Evolutionary conservation across 2,888 invertebrate genomes (phyloP).

Genomic region (Tipula helvola): DNA sequence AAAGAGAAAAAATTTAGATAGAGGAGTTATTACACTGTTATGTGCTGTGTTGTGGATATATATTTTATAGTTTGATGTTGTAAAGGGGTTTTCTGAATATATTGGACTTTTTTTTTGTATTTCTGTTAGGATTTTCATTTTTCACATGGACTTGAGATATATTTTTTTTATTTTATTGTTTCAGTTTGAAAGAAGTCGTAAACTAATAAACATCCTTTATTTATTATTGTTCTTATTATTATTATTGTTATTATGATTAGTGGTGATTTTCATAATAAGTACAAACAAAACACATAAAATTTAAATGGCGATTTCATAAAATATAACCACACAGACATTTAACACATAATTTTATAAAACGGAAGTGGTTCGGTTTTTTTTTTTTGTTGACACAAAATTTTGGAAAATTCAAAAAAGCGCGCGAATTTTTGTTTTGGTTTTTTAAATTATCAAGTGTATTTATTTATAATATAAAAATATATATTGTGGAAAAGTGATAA

Average conservation of each 20-base stretch:
- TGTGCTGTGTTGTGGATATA: not conserved
- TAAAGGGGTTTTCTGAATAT: constrained; percentile 8
- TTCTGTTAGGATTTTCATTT: constrained; percentile 32
- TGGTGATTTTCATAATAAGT: not conserved
- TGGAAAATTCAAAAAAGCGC: not conserved
- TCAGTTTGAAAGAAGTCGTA: constrained; percentile 40
- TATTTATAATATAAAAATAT: not conserved
- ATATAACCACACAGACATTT: not conserved
- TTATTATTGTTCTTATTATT: not conserved
- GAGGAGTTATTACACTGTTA: constrained; percentile 8
- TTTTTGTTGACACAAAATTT: not conserved
- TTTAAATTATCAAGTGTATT: not conserved
- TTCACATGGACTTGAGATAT: constrained; percentile 36
- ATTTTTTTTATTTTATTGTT: constrained; percentile 35
- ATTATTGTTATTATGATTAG: not conserved
- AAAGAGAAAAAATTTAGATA: not conserved
- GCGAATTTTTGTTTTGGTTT: not conserved
- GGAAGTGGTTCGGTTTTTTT: not conserved
- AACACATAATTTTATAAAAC: not conserved
- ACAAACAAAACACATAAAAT: not conserved
- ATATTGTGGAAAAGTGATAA: not conserved
- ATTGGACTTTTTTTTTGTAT: not conserved
- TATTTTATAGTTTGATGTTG: not conserved
- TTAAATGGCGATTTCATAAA: not conserved
- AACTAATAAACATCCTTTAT: constrained; percentile 37